Conservation (phyloP, 2,113 vertebrate genomes). For the Anolis carolinensis region DNA sequence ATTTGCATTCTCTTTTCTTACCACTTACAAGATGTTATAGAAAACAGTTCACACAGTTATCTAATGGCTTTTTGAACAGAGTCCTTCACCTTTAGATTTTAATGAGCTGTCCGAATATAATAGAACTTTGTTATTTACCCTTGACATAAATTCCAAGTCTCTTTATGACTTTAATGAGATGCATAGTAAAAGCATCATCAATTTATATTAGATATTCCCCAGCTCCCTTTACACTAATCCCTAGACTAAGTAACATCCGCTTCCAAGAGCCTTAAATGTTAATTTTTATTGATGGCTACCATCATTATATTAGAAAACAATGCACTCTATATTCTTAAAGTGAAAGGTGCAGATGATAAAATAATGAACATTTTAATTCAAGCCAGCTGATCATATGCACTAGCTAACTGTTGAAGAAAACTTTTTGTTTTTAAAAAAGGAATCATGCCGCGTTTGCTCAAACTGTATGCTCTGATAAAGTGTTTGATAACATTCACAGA, state of each 20-base stretch:
- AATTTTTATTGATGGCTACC: conserved; percentile 74
- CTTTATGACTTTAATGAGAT: conserved; percentile 76
- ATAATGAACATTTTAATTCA: conserved; percentile 50
- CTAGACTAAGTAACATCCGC: conserved; percentile 58
- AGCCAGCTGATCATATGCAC: conserved; percentile 18
- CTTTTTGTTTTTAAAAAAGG: background rate
- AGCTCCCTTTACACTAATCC: conserved; percentile 66
- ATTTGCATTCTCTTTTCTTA: conserved; percentile 19
- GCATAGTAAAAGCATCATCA: conserved; percentile 72
- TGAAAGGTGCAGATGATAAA: conserved; percentile 60
- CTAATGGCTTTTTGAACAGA: conserved; percentile 45
- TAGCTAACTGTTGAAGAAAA: background rate
- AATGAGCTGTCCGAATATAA: conserved; percentile 61
- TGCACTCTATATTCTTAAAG: conserved; percentile 47
- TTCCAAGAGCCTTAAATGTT: conserved; percentile 63
- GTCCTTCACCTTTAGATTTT: conserved; percentile 59
- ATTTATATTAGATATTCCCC: conserved; percentile 71
- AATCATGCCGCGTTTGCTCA: conserved; percentile 24
- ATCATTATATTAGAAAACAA: conserved; percentile 70
- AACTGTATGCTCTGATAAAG: conserved; percentile 1
- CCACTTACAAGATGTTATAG: conserved; percentile 25
- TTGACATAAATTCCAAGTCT: conserved; percentile 72
- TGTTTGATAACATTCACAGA: background rate
- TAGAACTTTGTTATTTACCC: conserved; percentile 73
- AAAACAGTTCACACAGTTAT: conserved; percentile 33